Evolutionary conservation across 2,113 vertebrate genomes (phyloP).

Genomic region (Propithecus coquereli): DNA sequence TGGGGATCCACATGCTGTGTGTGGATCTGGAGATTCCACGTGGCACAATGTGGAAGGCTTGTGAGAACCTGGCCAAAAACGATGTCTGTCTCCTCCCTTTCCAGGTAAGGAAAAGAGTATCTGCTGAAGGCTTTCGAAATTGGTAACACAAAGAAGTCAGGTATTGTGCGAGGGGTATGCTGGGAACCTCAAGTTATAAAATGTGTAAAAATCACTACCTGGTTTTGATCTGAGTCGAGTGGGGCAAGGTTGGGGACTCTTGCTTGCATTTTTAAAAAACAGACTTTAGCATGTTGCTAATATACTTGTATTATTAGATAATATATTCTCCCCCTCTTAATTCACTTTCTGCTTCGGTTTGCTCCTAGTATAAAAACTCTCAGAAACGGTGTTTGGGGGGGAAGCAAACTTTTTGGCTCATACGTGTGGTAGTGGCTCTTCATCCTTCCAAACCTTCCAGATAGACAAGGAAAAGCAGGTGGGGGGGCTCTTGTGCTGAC

Average conservation of each 20-base stretch:
- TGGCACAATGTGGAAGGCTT: neutral
- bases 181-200: neutral
- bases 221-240: neutral
- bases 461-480: neutral
- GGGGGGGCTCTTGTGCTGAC: neutral
- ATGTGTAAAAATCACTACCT: neutral
- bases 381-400: neutral
- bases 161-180: neutral
- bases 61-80: neutral
- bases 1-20: accelerated
- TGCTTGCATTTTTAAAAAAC: neutral
- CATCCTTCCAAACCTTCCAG: neutral
- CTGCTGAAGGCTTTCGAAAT: neutral
- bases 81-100: neutral
- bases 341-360: neutral
- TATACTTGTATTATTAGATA: neutral
- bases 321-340: neutral
- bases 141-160: neutral
- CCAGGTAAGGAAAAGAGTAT: neutral
- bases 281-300: neutral
- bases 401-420: neutral
- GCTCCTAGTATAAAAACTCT: neutral
- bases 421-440: neutral
- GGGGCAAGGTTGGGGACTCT: neutral
- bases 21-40: accelerated